phyloP scores from a whole-genome alignment of 2,888 invertebrate genomes.

The Cheilosia variabilis region DNA sequence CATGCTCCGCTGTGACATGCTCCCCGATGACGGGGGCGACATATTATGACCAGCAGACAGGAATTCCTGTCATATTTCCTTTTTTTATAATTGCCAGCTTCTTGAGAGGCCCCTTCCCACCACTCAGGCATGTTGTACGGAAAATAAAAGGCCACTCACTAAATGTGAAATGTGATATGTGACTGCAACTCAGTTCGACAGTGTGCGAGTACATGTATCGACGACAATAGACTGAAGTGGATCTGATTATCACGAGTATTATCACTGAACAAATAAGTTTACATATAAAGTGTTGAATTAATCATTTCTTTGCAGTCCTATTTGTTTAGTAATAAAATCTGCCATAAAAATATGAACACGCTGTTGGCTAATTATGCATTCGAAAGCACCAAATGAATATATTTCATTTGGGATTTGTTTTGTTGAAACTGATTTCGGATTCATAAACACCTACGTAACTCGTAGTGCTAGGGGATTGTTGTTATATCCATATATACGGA shows the following conservation, averaged over 20 bases:
- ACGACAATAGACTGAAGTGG: constrained; percentile 8
- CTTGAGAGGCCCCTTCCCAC: not conserved
- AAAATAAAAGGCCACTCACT: constrained; percentile 3
- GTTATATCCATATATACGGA: not conserved
- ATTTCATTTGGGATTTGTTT: constrained; percentile 1
- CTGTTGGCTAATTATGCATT: constrained; percentile 32
- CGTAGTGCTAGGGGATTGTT: not conserved
- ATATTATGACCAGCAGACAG: constrained; percentile 42
- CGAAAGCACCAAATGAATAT: not conserved
- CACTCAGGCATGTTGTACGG: not conserved
- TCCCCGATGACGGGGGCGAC: constrained; percentile 8
- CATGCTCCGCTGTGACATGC: constrained; percentile 12
- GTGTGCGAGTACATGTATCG: not conserved
- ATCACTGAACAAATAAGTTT: constrained; percentile 25
- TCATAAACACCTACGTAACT: constrained; percentile 4
- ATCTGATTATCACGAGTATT: constrained; percentile 8
- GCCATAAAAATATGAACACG: constrained; percentile 2
- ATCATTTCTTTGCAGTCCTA: not conserved
- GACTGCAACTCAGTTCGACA: not conserved
- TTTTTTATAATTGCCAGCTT: constrained; percentile 4
- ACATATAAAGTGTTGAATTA: constrained; percentile 34
- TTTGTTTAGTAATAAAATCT: constrained; percentile 19
- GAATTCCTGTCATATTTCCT: constrained; percentile 32
- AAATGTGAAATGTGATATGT: constrained; percentile 23
- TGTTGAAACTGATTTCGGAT: constrained; percentile 4